Conservation (phyloP, 1,140 invertebrate species). For the Zaprionus africanus region DNA sequence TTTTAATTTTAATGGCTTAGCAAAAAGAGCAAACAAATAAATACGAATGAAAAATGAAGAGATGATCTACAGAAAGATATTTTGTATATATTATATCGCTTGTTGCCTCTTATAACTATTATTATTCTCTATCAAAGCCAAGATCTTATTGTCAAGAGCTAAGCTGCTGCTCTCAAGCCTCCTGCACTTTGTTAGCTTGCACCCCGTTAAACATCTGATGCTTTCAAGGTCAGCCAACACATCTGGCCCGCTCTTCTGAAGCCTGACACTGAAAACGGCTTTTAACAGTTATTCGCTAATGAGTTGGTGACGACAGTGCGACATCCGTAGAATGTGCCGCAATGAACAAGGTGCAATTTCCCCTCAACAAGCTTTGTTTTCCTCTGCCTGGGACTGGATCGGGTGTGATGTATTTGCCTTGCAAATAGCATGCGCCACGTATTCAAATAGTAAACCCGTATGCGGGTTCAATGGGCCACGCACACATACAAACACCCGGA, state of each 20-base stretch:
- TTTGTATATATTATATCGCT: not conserved
- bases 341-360: slow-evolving; percentile 14
- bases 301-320: not conserved
- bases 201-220: not conserved
- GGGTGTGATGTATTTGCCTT: slow-evolving; percentile 37
- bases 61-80: not conserved
- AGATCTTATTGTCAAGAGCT: not conserved
- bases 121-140: not conserved
- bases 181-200: not conserved
- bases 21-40: not conserved
- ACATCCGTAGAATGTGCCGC: slow-evolving; percentile 19
- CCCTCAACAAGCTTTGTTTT: no score
- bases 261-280: slow-evolving; percentile 1
- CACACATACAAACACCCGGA: not conserved
- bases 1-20: not conserved
- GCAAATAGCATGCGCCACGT: slow-evolving; percentile 32
- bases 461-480: slow-evolving; percentile 1
- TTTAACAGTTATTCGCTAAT: slow-evolving; percentile 47
- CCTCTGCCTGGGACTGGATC: not conserved
- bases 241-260: not conserved
- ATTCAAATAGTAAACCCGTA: not conserved
- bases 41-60: not conserved
- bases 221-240: slow-evolving; percentile 37
- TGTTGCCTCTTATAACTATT: not conserved
- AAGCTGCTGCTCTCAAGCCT: not conserved